Percentiles rank a stretch among this genome's conserved stretches.
Conservation (phyloP, 30 jellyfish, hydroid and myxozoan genomes). For the Hydractinia echinata region DNA sequence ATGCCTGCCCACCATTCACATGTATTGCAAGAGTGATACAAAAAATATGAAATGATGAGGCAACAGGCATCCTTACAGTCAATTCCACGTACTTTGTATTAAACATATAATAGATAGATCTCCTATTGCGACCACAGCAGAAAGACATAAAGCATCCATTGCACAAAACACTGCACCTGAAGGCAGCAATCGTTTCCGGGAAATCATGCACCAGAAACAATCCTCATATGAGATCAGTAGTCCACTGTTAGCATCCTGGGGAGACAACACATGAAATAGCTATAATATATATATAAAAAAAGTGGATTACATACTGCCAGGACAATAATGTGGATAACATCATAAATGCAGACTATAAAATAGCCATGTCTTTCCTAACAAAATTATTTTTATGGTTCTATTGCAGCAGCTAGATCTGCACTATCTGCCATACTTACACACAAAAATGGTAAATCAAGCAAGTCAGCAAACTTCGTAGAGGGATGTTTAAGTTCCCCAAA, state of each 20-base stretch:
- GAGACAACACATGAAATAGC: not conserved
- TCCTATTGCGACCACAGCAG: not conserved
- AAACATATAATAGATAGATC: not conserved
- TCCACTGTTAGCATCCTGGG: conserved; percentile 1
- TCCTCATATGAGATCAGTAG: not conserved
- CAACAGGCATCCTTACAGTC: too few species aligned
- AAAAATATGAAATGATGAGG: not conserved
- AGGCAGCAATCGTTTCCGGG: not conserved
- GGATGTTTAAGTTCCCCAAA: conserved; percentile 42
- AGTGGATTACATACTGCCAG: conserved; percentile 25
- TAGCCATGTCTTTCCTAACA: conserved; percentile 21
- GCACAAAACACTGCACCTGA: not conserved
- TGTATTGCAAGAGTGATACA: not conserved
- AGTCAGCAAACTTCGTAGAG: conserved; percentile 26
- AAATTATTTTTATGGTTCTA: conserved; percentile 16
- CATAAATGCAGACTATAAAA: conserved; percentile 8
- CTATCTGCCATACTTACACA: conserved; percentile 19
- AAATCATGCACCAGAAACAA: not conserved
- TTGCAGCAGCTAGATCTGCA: conserved; percentile 41
- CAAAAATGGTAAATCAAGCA: conserved; percentile 22
- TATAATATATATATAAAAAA: not conserved
- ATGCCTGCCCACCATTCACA: conserved; percentile 1
- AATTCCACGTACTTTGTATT: too few species aligned
- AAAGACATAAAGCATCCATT: not conserved
- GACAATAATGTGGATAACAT: conserved; percentile 10